Percentiles rank a stretch among this genome's conserved stretches.
These are phyloP conservation scores for Pristiophorus japonicus DNA, from an alignment of 2,113 vertebrate species.

Conservation along the genomic window DNA sequence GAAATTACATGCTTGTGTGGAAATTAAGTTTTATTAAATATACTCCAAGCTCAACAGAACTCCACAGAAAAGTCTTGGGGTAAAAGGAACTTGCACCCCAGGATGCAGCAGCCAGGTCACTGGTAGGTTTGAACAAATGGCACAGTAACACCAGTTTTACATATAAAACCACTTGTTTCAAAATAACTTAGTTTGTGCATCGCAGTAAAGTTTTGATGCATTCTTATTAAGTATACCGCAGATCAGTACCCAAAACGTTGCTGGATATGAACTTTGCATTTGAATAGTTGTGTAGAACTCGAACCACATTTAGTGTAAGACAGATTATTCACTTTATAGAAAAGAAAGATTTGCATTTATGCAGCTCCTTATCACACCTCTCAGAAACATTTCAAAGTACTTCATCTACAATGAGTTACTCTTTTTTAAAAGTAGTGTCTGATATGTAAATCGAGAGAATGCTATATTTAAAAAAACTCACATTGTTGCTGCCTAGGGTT, in stretches of 20 bases:
- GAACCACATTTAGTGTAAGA: not conserved
- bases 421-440: not conserved
- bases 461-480: not conserved
- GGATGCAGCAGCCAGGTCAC: not conserved
- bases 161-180: not conserved
- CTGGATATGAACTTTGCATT: not conserved
- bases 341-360: not conserved
- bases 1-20: not conserved
- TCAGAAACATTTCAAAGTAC: not conserved
- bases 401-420: not conserved
- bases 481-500: not conserved
- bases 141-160: not conserved
- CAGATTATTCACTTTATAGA: not conserved
- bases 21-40: conserved; percentile 2
- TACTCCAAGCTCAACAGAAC: not conserved
- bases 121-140: not conserved
- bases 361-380: not conserved
- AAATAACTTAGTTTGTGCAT: not conserved
- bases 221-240: not conserved
- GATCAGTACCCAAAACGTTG: not conserved
- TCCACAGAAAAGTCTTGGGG: not conserved
- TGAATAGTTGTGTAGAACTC: not conserved
- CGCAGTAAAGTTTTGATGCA: not conserved
- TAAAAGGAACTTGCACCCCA: not conserved
- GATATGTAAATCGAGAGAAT: not conserved